Percentiles rank a stretch among this genome's conserved stretches.
phyloP scores from a whole-genome alignment of 2,113 vertebrate genomes.

The Nettapus auritus region DNA sequence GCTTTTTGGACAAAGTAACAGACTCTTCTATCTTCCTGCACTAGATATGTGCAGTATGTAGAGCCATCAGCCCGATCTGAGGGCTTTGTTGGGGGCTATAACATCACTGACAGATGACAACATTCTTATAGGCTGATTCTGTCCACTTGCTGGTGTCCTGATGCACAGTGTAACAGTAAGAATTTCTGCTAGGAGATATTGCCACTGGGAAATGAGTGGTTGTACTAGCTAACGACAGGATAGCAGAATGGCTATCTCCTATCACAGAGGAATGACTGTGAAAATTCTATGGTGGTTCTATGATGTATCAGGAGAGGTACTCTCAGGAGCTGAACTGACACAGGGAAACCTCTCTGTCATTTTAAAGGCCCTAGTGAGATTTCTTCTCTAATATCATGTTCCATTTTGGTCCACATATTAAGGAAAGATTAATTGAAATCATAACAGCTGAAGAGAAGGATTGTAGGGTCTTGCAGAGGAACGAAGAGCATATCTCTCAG shows the following conservation, averaged over 20 bases:
- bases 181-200: background rate
- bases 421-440: background rate
- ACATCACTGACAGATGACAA: rapidly evolving
- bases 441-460: background rate
- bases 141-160: background rate
- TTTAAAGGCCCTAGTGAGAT: background rate
- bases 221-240: background rate
- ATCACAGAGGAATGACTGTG: background rate
- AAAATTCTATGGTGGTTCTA: background rate
- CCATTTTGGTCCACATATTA: background rate
- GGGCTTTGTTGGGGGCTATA: rapidly evolving
- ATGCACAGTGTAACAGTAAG: background rate
- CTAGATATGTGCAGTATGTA: background rate
- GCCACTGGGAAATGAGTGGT: background rate
- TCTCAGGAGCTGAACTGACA: background rate
- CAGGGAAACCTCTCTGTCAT: background rate
- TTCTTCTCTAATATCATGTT: background rate
- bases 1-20: background rate
- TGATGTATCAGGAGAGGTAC: background rate
- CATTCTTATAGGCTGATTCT: background rate
- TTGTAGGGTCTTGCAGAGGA: background rate
- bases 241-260: background rate
- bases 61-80: background rate
- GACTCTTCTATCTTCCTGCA: background rate
- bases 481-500: rapidly evolving